A percentile compares a stretch with the other conserved stretches of the same genome.
phyloP scores from a whole-genome alignment of 2,888 invertebrate genomes.

The Leptinotarsa tumamoca region DNA sequence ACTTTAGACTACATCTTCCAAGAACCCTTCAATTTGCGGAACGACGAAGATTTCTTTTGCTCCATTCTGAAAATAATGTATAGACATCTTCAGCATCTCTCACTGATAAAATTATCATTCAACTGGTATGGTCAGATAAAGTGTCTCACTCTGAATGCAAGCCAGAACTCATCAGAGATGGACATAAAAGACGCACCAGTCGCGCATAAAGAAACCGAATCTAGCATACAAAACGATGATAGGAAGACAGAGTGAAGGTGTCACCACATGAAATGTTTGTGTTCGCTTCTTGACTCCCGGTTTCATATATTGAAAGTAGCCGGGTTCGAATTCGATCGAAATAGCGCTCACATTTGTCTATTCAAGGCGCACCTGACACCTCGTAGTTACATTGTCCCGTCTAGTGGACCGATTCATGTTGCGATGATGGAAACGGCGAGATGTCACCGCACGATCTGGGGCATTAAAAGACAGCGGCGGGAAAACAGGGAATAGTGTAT shows the following conservation, averaged over 20 bases:
- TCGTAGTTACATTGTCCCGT: constrained; percentile 59
- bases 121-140: background rate
- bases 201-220: background rate
- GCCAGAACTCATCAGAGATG: background rate
- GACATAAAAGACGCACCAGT: background rate
- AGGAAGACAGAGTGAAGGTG: constrained; percentile 48
- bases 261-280: constrained; percentile 43
- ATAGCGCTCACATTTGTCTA: constrained; percentile 59
- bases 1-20: too few relatives aligned
- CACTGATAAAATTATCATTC: too few relatives aligned
- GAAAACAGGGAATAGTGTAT: background rate
- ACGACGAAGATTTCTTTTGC: too few relatives aligned
- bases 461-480: constrained; percentile 28
- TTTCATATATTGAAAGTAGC: constrained; percentile 52
- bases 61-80: too few relatives aligned
- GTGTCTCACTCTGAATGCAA: too few relatives aligned
- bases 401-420: constrained; percentile 57
- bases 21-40: too few relatives aligned
- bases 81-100: too few relatives aligned
- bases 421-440: constrained; percentile 33
- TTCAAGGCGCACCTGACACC: constrained; percentile 58
- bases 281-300: constrained; percentile 36
- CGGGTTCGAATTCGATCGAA: constrained; percentile 55
- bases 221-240: constrained; percentile 31
- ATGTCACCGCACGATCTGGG: constrained; percentile 46